Percentiles rank a stretch among this genome's conserved stretches.
These are phyloP conservation scores for Hozukius guyotensis DNA, from an alignment of 2,797 vertebrate genomes.

Conservation along the genomic window DNA sequence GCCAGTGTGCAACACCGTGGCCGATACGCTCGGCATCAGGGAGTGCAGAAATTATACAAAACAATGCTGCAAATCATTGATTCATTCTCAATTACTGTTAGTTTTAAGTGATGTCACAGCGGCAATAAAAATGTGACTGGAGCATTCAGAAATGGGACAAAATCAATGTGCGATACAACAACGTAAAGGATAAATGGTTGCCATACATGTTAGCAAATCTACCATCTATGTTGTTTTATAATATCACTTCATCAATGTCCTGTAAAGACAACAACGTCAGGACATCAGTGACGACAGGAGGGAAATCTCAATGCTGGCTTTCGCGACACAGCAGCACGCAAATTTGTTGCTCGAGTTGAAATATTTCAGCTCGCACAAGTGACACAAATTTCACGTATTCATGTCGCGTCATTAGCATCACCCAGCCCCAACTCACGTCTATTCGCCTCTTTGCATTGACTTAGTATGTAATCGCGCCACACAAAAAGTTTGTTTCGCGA, in stretches of 20 bases:
- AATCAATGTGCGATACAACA: background rate
- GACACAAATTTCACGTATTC: too few relatives aligned
- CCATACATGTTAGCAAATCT: background rate
- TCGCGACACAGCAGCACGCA: too few relatives aligned
- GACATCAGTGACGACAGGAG: too few relatives aligned
- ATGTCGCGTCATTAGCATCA: too few relatives aligned
- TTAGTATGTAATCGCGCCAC: too few relatives aligned
- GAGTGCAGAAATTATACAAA: background rate
- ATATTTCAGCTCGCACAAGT: too few relatives aligned
- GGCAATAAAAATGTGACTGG: background rate
- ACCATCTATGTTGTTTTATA: background rate
- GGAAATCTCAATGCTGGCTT: too few relatives aligned
- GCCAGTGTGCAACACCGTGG: background rate
- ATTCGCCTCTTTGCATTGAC: too few relatives aligned
- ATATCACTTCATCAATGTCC: background rate
- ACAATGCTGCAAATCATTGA: background rate
- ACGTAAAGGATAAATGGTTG: background rate
- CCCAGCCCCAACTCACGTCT: fast-evolving
- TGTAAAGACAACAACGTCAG: background rate
- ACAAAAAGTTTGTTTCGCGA: too few relatives aligned
- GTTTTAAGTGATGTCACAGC: background rate
- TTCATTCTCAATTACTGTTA: background rate
- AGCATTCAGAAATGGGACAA: background rate
- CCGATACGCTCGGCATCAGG: background rate
- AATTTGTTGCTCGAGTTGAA: too few relatives aligned